Evolutionary conservation across 1,140 invertebrate genomes (phyloP).

Genomic region (Drosophila ogumai): DNA sequence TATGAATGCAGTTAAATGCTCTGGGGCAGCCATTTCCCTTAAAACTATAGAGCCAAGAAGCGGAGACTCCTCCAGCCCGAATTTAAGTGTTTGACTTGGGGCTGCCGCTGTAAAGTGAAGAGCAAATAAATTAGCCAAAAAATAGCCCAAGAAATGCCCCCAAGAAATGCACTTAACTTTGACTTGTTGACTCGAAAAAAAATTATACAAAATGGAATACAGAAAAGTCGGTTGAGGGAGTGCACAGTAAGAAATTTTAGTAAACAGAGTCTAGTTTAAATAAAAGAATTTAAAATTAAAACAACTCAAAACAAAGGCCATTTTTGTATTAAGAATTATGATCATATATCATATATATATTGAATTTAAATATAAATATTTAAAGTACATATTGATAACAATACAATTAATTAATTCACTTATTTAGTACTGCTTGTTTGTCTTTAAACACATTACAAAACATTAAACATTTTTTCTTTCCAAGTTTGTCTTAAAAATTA

Average conservation of each 20-base stretch:
- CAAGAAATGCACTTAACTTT: constrained; percentile 57
- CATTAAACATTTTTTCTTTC: too few species aligned
- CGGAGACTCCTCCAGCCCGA: constrained; percentile 21
- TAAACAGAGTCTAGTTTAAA: background rate
- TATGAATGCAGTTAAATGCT: constrained; percentile 52
- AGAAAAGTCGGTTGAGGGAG: background rate
- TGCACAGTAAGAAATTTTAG: constrained; percentile 1
- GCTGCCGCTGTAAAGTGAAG: constrained; percentile 56
- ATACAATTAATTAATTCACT: background rate
- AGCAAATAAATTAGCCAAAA: constrained; percentile 73
- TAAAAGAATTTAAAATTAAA: background rate
- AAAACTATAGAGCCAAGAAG: constrained; percentile 1
- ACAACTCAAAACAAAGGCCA: too few species aligned
- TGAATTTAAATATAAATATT: too few species aligned
- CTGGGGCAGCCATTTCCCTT: constrained; percentile 35
- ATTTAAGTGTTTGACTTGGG: constrained; percentile 53
- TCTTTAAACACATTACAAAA: too few species aligned
- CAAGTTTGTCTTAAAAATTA: too few species aligned
- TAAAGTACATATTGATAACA: too few species aligned
- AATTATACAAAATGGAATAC: constrained; percentile 10
- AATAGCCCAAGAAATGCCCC: constrained; percentile 54
- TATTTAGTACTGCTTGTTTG: background rate
- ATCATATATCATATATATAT: too few species aligned
- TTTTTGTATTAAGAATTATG: too few species aligned
- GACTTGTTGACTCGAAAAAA: constrained; percentile 41